Base-by-base conservation (phyloP, 2,797 vertebrate genomes). In the Smutsia temminckii region DNA sequence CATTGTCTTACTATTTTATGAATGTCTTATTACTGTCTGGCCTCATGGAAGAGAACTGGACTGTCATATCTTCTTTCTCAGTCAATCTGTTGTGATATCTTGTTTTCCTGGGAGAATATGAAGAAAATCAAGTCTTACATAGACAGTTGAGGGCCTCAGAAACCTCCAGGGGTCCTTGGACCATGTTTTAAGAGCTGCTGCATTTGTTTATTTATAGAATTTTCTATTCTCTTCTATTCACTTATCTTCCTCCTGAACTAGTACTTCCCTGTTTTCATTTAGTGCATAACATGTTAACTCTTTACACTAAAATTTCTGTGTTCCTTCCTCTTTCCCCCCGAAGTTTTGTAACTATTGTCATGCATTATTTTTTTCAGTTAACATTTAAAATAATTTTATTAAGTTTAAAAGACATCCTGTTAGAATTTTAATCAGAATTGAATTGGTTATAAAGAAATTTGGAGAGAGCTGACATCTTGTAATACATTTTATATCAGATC, bases 361-460 rank as follows among this genome's bases (percentile, higher is more conserved):
- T n/a, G 72, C 59, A 34, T 92, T n/a, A 55, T 49, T 85, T 94
- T 88, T 90, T 61, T 79, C 11, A 37, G n/a, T 61, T 77, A 66
- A 64, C 80, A 79, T 85, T 66, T 32, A 57, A 68, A 61, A 69
- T 63, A 61, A 51, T 51, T 89, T 93, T 59, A 89, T 55, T 68
- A 27, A 23, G 49, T 81, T 74, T 72, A 59, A 91, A 91, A 53
- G 18, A 55, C 17, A 72, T 37, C 8, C 78, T 75, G 21, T 75
- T 27, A 71, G 53, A 93, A 71, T 94, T 93, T 81, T 94, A 40
- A 80, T 79, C 72, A 55, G 53, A 87, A 51, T 49, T 34, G 6
- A 42, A 74, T 66, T 71, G 4, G 59, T 95, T 90, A 18, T 75
- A 92, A 61, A 68, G 51, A 32, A 85, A 66, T 51, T 57, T 49